phyloP scores from a whole-genome alignment of 2,888 invertebrate species.

The Melanophora roralis region DNA sequence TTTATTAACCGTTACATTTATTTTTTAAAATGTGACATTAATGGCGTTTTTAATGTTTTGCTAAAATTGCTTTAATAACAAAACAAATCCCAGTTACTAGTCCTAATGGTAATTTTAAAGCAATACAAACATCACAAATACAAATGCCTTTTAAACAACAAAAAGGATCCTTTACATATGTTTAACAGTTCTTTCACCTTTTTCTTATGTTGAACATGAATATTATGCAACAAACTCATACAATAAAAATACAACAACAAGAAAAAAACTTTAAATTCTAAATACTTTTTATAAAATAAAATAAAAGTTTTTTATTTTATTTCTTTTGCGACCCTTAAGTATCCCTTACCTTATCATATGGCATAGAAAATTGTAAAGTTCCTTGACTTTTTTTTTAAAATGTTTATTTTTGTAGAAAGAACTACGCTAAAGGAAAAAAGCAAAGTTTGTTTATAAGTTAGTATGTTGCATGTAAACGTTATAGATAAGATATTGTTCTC shows the following conservation, averaged over 20 bases:
- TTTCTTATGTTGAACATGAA: not conserved
- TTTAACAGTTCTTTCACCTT: slow-evolving; percentile 51
- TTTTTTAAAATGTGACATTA: slow-evolving; percentile 50
- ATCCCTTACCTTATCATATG: slow-evolving; percentile 25
- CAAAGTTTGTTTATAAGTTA: not conserved
- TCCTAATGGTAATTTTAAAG: not conserved
- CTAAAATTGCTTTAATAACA: slow-evolving; percentile 25
- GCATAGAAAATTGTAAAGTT: slow-evolving; percentile 13
- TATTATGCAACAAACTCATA: not conserved
- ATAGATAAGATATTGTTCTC: no score
- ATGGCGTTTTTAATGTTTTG: slow-evolving; percentile 48
- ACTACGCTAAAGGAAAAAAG: not conserved
- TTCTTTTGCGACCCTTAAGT: slow-evolving; percentile 44
- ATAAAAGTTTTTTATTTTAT: slow-evolving; percentile 25
- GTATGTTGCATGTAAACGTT: not conserved
- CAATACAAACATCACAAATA: not conserved
- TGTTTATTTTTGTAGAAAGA: not conserved
- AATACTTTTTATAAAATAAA: slow-evolving; percentile 7
- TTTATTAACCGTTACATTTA: slow-evolving; percentile 50
- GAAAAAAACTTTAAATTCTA: slow-evolving; percentile 10
- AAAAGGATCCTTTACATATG: slow-evolving; percentile 48
- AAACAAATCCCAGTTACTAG: slow-evolving; percentile 34
- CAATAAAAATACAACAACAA: not conserved
- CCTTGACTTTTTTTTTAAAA: slow-evolving; percentile 24
- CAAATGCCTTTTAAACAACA: no score